Evolutionary conservation across 2,888 invertebrate genomes (phyloP), one percentile per base, ranked within the genome.

Genomic region (Candidula unifasciata): DNA sequence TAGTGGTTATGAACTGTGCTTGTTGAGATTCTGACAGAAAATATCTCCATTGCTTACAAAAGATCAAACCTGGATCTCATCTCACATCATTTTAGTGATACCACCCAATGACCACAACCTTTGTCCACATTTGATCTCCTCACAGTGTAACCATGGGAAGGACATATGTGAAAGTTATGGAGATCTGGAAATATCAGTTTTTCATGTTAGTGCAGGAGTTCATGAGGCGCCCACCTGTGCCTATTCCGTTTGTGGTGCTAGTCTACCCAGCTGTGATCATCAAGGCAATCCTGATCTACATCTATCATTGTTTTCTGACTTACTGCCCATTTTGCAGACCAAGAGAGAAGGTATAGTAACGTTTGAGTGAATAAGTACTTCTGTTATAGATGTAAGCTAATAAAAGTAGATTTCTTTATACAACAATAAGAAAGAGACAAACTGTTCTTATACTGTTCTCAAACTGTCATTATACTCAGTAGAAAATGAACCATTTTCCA

Each of bases 111-210:
- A 13, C 44, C 35, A 18, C 24, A n/a, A 52, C 10, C 44, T 44
- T 73, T 27, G 24, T 21, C 24, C 3, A 16, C 64, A 3, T n/a
- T 52, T 79, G 27, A 27, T 44, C 0, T 52, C 30, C 2, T 90
- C 86, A 24, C 89, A 94, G 94, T 87, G 92, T 94, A 86, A 94
- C 94, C 37, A 94, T 94, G 90, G 91, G 92, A 64, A 93, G 97
- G 95, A 97, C 98, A 90, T 98, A 98, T 94, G 96, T 97, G 88
- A 96, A 97, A 92, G 97, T 98, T 88, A 97, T 98, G 95, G 97
- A 98, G 95, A 97, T 97, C 94, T 99, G 99, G 99, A 98, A 98
- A 96, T 99, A 98, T 94, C 98, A 99, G 95, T 95, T 98, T 87
- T 99, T 95, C 97, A 97, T 87, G 52, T 92, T 94, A 73, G 98